Percentiles rank a stretch among this genome's conserved stretches.
These are phyloP conservation scores for Bhutanitis thaidina DNA, from an alignment of 2,888 invertebrate species.

Conservation along the genomic window DNA sequence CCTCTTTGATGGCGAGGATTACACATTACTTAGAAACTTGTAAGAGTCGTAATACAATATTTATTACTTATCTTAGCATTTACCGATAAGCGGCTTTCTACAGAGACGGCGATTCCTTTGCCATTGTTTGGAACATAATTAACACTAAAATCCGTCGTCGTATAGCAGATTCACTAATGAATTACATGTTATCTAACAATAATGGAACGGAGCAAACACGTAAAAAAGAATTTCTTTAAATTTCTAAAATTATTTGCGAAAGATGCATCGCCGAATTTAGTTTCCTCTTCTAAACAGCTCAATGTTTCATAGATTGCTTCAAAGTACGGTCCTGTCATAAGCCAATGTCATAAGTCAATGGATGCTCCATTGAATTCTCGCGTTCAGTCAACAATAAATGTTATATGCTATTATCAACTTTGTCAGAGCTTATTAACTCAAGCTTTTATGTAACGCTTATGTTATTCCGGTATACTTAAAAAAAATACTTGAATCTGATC, in stretches of 20 bases:
- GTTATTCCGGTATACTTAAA: conserved; percentile 2
- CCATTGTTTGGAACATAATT: conserved; percentile 18
- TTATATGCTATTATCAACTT: too few relatives aligned
- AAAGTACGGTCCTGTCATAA: too few relatives aligned
- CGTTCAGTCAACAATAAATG: too few relatives aligned
- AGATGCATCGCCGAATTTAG: too few relatives aligned
- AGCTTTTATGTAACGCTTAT: conserved; percentile 6
- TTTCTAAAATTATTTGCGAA: too few relatives aligned
- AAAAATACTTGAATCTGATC: conserved; percentile 7
- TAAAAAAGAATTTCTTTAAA: too few relatives aligned
- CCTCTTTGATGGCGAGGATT: conserved; percentile 36
- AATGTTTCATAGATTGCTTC: too few relatives aligned
- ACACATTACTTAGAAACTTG: conserved; percentile 47
- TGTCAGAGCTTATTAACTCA: too few relatives aligned
- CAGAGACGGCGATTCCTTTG: conserved; percentile 11
- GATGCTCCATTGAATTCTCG: too few relatives aligned
- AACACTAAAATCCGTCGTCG: conserved; percentile 8
- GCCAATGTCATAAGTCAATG: too few relatives aligned
- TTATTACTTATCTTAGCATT: conserved; percentile 41
- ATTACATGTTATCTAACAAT: not conserved
- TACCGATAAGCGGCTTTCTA: conserved; percentile 20
- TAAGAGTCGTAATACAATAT: conserved; percentile 50
- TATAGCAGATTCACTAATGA: not conserved
- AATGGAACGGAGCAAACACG: too few relatives aligned
- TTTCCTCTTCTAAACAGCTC: too few relatives aligned